Evolutionary conservation across 2,888 invertebrate species (phyloP).

Genomic region (Slavum lentiscoides): DNA sequence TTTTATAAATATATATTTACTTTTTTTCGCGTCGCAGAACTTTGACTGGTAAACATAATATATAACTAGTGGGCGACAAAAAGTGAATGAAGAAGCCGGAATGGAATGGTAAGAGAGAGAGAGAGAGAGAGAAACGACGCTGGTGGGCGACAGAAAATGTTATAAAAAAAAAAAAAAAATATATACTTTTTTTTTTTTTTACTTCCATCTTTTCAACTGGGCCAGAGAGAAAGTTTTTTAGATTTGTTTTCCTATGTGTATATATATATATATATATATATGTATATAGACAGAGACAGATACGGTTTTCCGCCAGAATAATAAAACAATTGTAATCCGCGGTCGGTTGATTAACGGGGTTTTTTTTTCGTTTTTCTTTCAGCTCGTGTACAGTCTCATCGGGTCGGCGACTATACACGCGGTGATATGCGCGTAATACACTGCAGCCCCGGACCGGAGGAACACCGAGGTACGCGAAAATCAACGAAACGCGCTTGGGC

Average conservation of each 20-base stretch:
- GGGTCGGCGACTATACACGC: background rate
- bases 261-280: background rate
- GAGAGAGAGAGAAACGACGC: background rate
- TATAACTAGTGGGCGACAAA: background rate
- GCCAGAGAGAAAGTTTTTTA: background rate
- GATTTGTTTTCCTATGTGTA: background rate
- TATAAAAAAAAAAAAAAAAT: background rate
- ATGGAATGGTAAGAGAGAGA: background rate
- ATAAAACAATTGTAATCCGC: conserved; percentile 23
- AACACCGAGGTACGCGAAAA: background rate
- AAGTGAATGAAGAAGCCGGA: too few species aligned
- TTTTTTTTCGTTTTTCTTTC: conserved; percentile 10
- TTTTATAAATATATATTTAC: background rate
- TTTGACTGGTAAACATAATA: background rate
- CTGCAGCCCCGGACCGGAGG: background rate
- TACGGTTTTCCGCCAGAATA: conserved; percentile 1
- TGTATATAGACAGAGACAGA: background rate
- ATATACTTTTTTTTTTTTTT: background rate
- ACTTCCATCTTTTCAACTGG: background rate
- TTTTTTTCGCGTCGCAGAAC: background rate
- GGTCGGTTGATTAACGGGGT: conserved; percentile 25
- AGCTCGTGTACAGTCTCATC: too few species aligned
- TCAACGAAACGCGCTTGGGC: background rate
- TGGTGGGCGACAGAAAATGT: background rate
- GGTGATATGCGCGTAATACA: too few species aligned